Percentiles rank a stretch among this genome's conserved stretches.
phyloP scores from a whole-genome alignment of 1,140 invertebrate species.

The Bombus terrestris region DNA sequence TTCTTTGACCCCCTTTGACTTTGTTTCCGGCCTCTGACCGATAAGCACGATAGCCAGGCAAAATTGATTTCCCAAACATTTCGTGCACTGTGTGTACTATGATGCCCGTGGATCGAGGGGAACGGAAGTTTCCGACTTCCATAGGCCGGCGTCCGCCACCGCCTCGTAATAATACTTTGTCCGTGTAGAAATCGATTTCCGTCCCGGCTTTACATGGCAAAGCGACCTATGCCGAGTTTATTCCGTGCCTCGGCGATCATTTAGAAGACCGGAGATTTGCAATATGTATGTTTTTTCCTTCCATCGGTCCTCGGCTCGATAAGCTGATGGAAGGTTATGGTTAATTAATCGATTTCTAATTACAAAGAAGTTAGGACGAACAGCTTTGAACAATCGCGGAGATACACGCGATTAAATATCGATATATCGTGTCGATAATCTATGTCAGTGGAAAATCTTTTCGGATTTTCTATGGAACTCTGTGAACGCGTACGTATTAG shows the following conservation, averaged over 20 bases:
- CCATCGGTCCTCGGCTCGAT: not conserved
- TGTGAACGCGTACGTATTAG: too few relatives aligned
- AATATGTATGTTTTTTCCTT: not conserved
- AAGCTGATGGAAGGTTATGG: not conserved
- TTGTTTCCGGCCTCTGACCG: constrained; percentile 25
- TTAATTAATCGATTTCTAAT: not conserved
- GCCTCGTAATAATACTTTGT: constrained; percentile 32
- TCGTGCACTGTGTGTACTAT: not conserved
- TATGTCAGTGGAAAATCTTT: not conserved
- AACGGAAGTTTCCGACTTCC: not conserved
- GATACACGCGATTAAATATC: not conserved
- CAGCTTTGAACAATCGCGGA: not conserved
- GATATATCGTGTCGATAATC: not conserved
- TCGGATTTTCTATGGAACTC: not conserved
- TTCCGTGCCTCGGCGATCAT: not conserved
- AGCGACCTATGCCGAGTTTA: not conserved
- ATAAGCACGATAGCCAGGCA: constrained; percentile 21
- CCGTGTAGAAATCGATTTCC: constrained; percentile 30
- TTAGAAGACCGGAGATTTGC: not conserved
- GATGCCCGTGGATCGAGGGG: not conserved
- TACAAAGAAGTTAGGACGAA: not conserved
- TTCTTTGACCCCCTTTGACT: constrained; percentile 37
- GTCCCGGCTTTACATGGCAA: not conserved
- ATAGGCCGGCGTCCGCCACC: not conserved
- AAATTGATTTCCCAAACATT: constrained; percentile 49